Base-by-base conservation (phyloP, 2,888 invertebrate species). In the Napeogenes inachia region DNA sequence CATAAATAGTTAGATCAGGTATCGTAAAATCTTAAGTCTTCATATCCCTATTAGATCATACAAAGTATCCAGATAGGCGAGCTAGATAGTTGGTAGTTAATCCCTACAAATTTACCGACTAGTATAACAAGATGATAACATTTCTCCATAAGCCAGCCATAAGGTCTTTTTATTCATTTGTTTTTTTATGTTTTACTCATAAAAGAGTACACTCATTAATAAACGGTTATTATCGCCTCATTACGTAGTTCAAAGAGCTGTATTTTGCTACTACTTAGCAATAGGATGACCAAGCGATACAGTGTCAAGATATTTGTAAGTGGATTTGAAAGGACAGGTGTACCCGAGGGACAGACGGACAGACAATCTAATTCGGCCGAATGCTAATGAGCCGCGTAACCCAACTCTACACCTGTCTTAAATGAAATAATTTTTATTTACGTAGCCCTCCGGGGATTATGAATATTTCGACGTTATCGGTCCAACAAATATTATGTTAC, bases 371-470 rank as follows among this genome's bases (percentile, higher is more conserved):
- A 84, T 85, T 85, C 85, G 78, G 80, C 80, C 75, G 76, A 81
- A 87, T 87, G 80, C 78, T 85, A 88, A 89, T 85, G 81, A 85
- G 76, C 70, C 69, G 68, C 80, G 88, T 86, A 89, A 89, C 88
- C 82, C 75, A 84, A 89, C 78, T 77, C 86, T 80, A 72, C 89
- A 89, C 89, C 89, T 89, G 89, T 87, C 89, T 74, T 75, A 76
- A 81, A 83, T 80, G 76, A 83, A 83, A 87, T 86, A 85, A 81
- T 87, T 87, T 85, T 87, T 85, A 85, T 87, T 86, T 85, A 88
- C 83, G 78, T 70, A 83, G 81, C 84, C 86, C 85, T 82, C 82
- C 81, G 72, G 79, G 84, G 82, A 86, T 84, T 87, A 85, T 83
- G 83, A 83, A 85, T 85, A 85, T 84, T 84, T 85, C 79, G 76